Evolutionary conservation across 1,140 invertebrate species (phyloP), one percentile per base, ranked within the genome.

Genomic region (Lordiphosa mommai): DNA sequence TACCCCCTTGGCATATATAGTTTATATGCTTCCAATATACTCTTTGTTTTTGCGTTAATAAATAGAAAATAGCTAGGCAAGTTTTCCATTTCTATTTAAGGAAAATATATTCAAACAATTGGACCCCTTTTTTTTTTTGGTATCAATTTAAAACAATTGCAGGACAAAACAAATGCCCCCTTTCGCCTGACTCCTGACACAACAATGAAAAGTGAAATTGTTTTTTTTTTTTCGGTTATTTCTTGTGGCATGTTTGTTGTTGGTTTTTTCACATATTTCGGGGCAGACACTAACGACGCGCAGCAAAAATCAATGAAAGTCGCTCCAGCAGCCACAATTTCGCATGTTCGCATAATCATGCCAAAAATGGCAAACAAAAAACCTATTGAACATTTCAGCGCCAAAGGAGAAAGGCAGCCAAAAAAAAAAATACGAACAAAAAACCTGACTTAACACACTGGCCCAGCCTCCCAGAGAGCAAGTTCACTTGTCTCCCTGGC

Each of bases 201-300:
- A 38, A 73, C 70, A 80, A 80, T 79, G 70, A 80, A 79, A 79
- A 79, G 74, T 80, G 74, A 79, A 79, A 79, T 73, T 79, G 74
- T 61, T 65, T 69, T 69, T 36, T 14, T 29, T 48, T 37, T 33
- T 37, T 59, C 47, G 37, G 23, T 52, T 57, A 49, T 48, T 41
- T 30, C 30, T 48, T 7, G 27, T 17, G 30, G 46, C 59, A 61
- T 59, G 69, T 61, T 73, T 73, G 52, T 57, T 70, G 56, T 59
- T 59, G 48, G 30, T 46, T 57, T 46, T 47, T 67, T 47, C 52
- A 63, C 43, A 57, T 51, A 47, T 51, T 47, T 56, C 41, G 46
- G 37, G 48, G 14, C 65, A 64, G 60, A 41, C 40, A 43, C 40
- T 43, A 43, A 43, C 40, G 40, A 43, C 49, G 30, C 10, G 32